Base-by-base conservation (phyloP, 2,797 vertebrate genomes). In the Vipera ursinii region DNA sequence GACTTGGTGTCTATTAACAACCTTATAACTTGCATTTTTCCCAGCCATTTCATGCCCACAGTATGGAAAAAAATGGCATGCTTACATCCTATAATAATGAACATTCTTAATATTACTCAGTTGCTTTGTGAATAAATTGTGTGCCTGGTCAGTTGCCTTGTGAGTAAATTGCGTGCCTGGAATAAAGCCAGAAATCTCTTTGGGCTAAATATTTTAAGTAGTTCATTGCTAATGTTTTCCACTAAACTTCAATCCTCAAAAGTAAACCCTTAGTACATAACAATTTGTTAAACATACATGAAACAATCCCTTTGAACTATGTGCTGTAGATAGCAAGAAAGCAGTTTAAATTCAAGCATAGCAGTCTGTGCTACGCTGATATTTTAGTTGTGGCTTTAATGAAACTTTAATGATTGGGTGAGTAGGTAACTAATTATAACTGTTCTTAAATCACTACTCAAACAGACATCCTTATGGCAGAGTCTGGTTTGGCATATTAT, bases 1-100 rank as follows among this genome's bases (percentile, higher is more conserved):
- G 63, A 90, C 93, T 92, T 89, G 91, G 86, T 10, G 92, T 89
- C 57, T 56, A 89, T 95, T 95, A 61, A 94, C 90, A 95, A 91
- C 91, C 20, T 69, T n/a, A 32, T 69, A 32, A 90, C 57, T 90
- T 28, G 22, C 3, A 57, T 14, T 85, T 26, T 91, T 51, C 93
- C 10, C 51, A 6, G 60, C 0, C 0, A 28, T 69, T 48, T 24
- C 38, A 48, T 92, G 93, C 89, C 94, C 86, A 6, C 38, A 93
- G 48, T 38, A 90, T 73, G 91, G 44, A 91, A 93, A 94, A 92
- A 87, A 89, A 57, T 92, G 2, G 0, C 89, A 93, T 95, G 61
- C 24, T 55, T 2, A 0, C 91, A 87, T 48, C 88, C 38, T 53
- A 92, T 8, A 73, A 55, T 86, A 94, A 95, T 24, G 78, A 96